Evolutionary conservation across 2,797 vertebrate genomes (phyloP), one percentile per base, ranked within the genome.

Genomic region (Melanogrammus aeglefinus): DNA sequence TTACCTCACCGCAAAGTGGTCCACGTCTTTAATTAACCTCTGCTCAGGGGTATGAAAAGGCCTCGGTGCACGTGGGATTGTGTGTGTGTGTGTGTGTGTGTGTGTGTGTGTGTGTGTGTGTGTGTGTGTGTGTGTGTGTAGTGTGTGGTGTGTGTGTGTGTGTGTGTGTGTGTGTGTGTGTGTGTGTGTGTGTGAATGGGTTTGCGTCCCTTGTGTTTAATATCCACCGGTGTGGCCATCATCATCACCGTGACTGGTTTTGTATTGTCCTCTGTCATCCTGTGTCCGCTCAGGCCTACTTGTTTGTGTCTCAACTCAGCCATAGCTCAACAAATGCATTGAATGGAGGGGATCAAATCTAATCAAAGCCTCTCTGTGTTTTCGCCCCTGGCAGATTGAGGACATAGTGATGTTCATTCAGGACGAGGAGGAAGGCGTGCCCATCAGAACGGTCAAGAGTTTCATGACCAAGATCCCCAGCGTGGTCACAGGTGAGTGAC

Each of bases 401-500:
- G 96, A 98, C 77, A 96, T 99, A 2, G 87, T 99, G 87, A 96
- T 95, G 0, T 94, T 85, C 79, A 97, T 99, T 93, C 98, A 99
- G 86, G 96, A 99, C 86, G 98, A 99, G 92, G 93, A 95, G 0
- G 97, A 97, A 3, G 98, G 98, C 0, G 96, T 99, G 74, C 96
- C 96, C 74, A 95, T 99, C 90, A 95, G 97, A 87, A 99, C 97
- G 14, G 98, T 99, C 87, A 99, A 99, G 94, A 99, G 98, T 87
- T 99, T 99, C 91, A 95, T 99, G 94, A 97, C 98, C 77, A 99
- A 99, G 94, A 99, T 99, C 87, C 98, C 97, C 85, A 99, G 98
- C 16, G 97, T 99, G 0, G 97, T 98, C 86, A 99, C 98, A 14
- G 98, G 98, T 98, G 93, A 88, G 90, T 72, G 35, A 77, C 6